Conservation (phyloP, 2,113 vertebrate species). For the Sitta europaea region DNA sequence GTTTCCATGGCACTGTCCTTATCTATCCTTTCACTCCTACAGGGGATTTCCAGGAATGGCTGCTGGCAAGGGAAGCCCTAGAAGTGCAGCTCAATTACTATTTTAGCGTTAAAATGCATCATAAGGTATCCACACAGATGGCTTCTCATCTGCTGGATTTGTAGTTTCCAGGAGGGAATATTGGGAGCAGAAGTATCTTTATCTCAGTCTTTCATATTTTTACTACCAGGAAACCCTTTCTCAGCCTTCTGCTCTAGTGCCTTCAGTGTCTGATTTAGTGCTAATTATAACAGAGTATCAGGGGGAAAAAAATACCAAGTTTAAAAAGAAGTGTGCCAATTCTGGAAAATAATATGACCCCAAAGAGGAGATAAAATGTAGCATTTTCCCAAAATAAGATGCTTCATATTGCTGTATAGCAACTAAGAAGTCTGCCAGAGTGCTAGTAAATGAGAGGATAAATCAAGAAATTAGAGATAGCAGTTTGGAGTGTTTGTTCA, state of each 20-base stretch:
- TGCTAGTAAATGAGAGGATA: background rate
- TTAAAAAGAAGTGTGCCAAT: slow-evolving; percentile 36
- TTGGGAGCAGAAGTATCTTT: slow-evolving; percentile 39
- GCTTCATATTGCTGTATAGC: background rate
- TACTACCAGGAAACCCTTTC: slow-evolving; percentile 37
- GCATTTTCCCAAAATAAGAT: slow-evolving; percentile 29
- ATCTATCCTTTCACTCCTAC: slow-evolving; percentile 54
- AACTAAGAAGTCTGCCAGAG: background rate
- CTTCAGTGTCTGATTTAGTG: slow-evolving; percentile 38
- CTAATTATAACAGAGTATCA: slow-evolving; percentile 41
- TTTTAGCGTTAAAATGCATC: slow-evolving; percentile 45
- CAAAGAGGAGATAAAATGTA: background rate
- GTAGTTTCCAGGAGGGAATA: slow-evolving; percentile 52
- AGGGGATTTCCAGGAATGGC: slow-evolving; percentile 47
- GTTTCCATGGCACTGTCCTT: slow-evolving; percentile 47
- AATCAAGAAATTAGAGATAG: background rate
- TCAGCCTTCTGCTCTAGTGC: slow-evolving; percentile 47
- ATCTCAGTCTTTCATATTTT: slow-evolving; percentile 45
- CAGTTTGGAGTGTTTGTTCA: background rate
- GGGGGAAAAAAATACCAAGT: background rate
- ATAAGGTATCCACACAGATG: slow-evolving; percentile 64
- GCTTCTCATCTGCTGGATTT: slow-evolving; percentile 59
- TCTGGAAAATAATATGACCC: slow-evolving; percentile 43
- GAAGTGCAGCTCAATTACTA: slow-evolving; percentile 42
- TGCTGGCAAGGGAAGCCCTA: slow-evolving; percentile 51